These are phyloP conservation scores for Arrhopalites spinosus DNA, from an alignment of 2,888 invertebrate genomes.

Conservation along the genomic window DNA sequence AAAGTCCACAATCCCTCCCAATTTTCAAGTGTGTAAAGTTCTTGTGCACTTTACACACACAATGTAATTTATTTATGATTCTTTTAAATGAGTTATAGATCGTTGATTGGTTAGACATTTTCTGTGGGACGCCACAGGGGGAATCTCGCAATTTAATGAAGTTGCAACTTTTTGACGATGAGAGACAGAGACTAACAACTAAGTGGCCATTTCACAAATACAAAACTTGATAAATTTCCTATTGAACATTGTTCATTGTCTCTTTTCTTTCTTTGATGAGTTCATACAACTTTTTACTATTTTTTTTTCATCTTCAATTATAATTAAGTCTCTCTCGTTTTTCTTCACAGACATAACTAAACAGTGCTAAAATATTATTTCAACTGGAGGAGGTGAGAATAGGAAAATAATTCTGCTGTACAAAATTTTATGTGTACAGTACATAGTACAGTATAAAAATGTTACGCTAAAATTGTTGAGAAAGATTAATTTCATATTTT, in stretches of 20 bases:
- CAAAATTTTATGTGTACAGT: no score
- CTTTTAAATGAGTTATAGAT: conserved; percentile 34
- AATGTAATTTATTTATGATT: conserved; percentile 29
- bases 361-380: no score
- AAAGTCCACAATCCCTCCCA: not conserved
- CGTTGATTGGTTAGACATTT: conserved; percentile 31
- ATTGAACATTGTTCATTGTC: conserved; percentile 33
- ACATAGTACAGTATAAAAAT: no score
- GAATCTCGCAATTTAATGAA: conserved; percentile 35
- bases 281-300: not conserved
- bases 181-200: not conserved
- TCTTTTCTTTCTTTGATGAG: no score
- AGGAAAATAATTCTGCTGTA: no score
- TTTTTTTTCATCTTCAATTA: not conserved
- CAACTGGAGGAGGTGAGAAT: no score
- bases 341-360: no score
- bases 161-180: conserved; percentile 37
- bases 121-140: conserved; percentile 26
- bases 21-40: not conserved
- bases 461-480: no score
- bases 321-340: not conserved
- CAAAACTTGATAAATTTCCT: conserved; percentile 26
- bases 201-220: not conserved
- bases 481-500: not conserved
- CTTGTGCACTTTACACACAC: not conserved